Evolutionary conservation across 2,113 vertebrate genomes (phyloP), one percentile per base, ranked within the genome.

Genomic region (Mola mola): DNA sequence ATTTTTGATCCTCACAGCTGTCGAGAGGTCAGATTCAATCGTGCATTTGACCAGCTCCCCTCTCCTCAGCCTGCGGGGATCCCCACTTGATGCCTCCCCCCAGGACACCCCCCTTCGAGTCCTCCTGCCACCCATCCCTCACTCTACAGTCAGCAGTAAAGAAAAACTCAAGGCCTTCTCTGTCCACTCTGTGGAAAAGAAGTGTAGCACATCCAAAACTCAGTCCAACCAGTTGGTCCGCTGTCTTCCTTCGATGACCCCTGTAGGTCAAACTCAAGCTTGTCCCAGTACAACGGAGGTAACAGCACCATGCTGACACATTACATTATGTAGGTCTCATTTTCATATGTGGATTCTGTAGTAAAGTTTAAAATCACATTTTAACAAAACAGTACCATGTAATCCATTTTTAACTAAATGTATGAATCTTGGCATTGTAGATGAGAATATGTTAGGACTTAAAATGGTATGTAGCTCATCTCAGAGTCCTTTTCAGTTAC

Each of bases 1-100:
- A 60, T 78, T 79, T 84, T 86, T 64, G 55, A 80, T 42, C 51
- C 24, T 75, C 8, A 28, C 77, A 90, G 89, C 79, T 79, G 72
- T 49, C 3, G 81, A 82, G 46, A 84, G 77, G 74, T 87, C 75
- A 62, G 65, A 43, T 42, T 75, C 78, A 64, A 66, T 60, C 57
- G 31, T 74, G 57, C 60, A 17, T 37, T 64, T 79, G 63, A 60
- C 72, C 34, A 28, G 34, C 64, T 89, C 85, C 43, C 78, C 87
- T 81, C 42, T 82, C 25, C 34, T 84, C 75, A 87, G 62, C 70
- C 90, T 78, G 3, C 81, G 60, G 51, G 75, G 57, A 53, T 88
- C 80, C 56, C 84, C 74, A 44, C 66, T 81, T 72, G 66, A 66
- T 84, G 33, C 65, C 49, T 79, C 79, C 61, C 67, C 84, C 46